phyloP scores from a whole-genome alignment of 2,113 vertebrate species.

The Xiphophorus couchianus region DNA sequence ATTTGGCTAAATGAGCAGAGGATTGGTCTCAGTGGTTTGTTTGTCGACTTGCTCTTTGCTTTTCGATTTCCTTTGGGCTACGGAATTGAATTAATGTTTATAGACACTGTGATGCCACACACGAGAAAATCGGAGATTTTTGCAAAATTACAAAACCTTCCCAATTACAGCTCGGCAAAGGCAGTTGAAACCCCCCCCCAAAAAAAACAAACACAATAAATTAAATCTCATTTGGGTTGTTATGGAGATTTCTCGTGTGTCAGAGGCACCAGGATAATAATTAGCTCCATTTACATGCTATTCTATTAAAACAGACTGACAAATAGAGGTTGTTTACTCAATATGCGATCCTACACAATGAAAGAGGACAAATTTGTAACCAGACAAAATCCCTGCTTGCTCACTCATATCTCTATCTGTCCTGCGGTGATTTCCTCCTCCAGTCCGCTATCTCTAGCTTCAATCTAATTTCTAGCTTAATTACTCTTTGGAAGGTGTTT shows the following conservation, averaged over 20 bases:
- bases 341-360: constrained; percentile 13
- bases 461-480: constrained; percentile 75
- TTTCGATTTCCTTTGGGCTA: constrained; percentile 83
- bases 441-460: constrained; percentile 31
- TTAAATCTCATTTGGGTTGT: constrained; percentile 41
- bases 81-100: constrained; percentile 83
- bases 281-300: constrained; percentile 75
- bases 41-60: constrained; percentile 81
- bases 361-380: constrained; percentile 26
- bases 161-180: constrained; percentile 79
- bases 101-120: constrained; percentile 78
- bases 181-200: too few species aligned
- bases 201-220: constrained; percentile 5
- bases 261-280: constrained; percentile 67
- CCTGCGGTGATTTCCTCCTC: constrained; percentile 33
- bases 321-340: constrained; percentile 68
- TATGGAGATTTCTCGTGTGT: constrained; percentile 61
- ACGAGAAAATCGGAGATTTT: constrained; percentile 78
- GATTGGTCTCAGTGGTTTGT: constrained; percentile 78
- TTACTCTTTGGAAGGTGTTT: constrained; percentile 75
- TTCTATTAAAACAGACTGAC: constrained; percentile 71
- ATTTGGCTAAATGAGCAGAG: constrained; percentile 79
- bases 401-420: constrained; percentile 48
- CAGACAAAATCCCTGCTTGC: constrained; percentile 52
- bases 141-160: constrained; percentile 76